Conservation (phyloP, 53 echinoderm and acorn worm species). For the Paelopatides confundens region DNA sequence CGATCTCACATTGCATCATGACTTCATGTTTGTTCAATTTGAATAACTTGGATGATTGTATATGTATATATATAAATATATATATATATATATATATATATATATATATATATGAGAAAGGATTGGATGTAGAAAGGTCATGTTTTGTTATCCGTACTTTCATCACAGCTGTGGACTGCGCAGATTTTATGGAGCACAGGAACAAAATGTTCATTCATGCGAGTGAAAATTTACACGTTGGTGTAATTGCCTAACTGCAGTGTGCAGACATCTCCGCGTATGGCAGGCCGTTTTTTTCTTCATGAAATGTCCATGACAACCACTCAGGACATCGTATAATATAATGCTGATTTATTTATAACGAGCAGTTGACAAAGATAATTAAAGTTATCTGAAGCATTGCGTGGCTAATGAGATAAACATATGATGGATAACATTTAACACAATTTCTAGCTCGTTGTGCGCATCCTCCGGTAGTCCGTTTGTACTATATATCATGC, state of each 20-base stretch:
- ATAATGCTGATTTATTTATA: neutral
- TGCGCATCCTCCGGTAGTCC: neutral
- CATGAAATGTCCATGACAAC: neutral
- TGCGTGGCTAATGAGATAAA: conserved; percentile 38
- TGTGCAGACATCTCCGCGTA: neutral
- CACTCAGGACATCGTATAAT: neutral
- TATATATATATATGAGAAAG: no score
- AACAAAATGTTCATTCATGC: neutral
- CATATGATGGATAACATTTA: conserved; percentile 32
- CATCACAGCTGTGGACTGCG: neutral
- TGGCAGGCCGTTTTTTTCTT: no score
- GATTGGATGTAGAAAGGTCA: neutral
- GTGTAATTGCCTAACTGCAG: conserved; percentile 20
- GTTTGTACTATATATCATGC: no score
- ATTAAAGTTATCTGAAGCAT: conserved; percentile 16
- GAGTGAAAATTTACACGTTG: conserved; percentile 27
- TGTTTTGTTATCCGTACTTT: neutral
- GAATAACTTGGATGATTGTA: no score
- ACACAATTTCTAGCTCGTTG: conserved; percentile 11
- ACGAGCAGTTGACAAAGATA: conserved; percentile 11
- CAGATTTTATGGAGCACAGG: neutral
- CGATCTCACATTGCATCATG: no score
- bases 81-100: no score
- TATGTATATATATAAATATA: no score
- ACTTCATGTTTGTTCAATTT: neutral